Conservation (phyloP, 2,797 vertebrate genomes). For the Todus mexicanus region DNA sequence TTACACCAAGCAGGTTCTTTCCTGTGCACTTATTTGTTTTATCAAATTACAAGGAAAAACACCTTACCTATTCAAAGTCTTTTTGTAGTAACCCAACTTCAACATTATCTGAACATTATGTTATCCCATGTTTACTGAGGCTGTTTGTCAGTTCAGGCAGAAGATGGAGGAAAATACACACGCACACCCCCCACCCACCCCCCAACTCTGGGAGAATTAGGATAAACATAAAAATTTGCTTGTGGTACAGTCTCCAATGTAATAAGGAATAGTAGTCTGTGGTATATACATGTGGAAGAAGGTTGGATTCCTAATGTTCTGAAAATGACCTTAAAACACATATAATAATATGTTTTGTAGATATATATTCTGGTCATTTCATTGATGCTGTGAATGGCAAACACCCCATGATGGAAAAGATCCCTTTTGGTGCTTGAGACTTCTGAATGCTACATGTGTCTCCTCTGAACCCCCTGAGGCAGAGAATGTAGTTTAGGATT, state of each 20-base stretch:
- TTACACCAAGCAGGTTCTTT: not conserved
- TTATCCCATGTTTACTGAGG: not conserved
- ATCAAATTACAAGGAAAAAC: not conserved
- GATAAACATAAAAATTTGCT: not conserved
- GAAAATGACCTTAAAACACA: not conserved
- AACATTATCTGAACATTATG: not conserved
- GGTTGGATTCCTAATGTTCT: not conserved
- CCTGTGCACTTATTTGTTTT: not conserved
- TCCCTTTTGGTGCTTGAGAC: not conserved
- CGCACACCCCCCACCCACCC: not conserved
- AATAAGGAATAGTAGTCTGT: not conserved
- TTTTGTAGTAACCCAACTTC: not conserved
- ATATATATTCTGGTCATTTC: not conserved
- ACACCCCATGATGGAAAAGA: not conserved
- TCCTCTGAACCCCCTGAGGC: not conserved
- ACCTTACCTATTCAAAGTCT: not conserved
- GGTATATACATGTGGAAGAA: not conserved
- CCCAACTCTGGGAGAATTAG: not conserved
- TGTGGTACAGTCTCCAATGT: not conserved
- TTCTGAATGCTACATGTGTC: rapidly evolving
- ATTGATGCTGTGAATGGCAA: not conserved
- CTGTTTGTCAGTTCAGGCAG: not conserved
- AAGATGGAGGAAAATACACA: not conserved
- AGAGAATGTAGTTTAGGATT: not conserved
- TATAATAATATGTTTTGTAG: not conserved